Percentiles rank a stretch among this genome's conserved stretches.
Evolutionary conservation across 1,140 invertebrate genomes (phyloP).

Genomic region (Cydia pomonella): DNA sequence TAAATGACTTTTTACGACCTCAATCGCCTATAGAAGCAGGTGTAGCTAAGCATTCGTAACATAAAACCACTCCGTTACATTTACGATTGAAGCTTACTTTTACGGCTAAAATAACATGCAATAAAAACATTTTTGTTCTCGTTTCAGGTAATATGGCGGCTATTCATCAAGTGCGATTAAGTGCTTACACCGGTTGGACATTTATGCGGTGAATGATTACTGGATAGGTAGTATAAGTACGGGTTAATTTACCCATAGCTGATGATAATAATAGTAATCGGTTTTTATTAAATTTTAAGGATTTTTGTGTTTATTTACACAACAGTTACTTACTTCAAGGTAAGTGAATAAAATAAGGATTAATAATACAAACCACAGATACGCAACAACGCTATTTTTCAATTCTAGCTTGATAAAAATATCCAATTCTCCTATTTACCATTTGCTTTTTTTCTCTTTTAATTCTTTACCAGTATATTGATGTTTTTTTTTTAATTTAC

Average conservation of each 20-base stretch:
- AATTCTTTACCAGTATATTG: too few relatives aligned
- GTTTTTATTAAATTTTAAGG: neutral
- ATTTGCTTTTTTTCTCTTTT: too few relatives aligned
- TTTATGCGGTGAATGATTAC: conserved; percentile 4
- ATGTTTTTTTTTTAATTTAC: too few relatives aligned
- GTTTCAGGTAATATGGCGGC: conserved; percentile 50
- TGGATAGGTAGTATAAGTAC: neutral
- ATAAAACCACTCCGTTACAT: conserved; percentile 30
- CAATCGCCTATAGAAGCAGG: conserved; percentile 11
- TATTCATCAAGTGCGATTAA: conserved; percentile 18
- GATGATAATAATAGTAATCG: neutral
- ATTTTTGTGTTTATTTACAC: too few relatives aligned
- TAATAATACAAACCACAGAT: too few relatives aligned
- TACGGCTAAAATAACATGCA: conserved; percentile 45
- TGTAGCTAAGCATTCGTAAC: conserved; percentile 13
- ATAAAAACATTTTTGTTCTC: conserved; percentile 49
- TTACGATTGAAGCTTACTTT: conserved; percentile 38
- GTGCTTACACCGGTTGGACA: neutral
- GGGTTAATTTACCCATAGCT: neutral
- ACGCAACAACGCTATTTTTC: too few relatives aligned
- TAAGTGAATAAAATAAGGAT: too few relatives aligned
- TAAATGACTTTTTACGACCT: conserved; percentile 12
- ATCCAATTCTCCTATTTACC: too few relatives aligned
- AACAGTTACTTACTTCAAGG: too few relatives aligned
- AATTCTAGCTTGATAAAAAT: too few relatives aligned